These are phyloP conservation scores for Bombus sibiricus DNA, from an alignment of 1,140 invertebrate species.

Conservation along the genomic window DNA sequence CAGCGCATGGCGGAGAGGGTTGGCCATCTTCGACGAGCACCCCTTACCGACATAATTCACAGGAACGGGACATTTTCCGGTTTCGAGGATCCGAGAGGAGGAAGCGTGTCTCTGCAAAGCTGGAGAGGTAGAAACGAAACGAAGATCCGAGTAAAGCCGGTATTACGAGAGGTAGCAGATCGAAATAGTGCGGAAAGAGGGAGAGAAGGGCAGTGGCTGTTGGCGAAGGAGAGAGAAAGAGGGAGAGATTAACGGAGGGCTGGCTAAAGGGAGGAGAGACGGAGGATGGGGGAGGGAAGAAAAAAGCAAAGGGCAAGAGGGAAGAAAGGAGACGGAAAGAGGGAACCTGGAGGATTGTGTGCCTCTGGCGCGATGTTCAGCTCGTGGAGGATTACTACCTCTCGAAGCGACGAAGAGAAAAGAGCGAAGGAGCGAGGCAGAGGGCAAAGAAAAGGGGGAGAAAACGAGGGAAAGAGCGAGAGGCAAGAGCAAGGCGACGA, in stretches of 20 bases:
- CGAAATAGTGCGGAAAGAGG: conserved; percentile 58
- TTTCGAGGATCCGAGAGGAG: conserved; percentile 63
- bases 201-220: background rate
- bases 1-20: background rate
- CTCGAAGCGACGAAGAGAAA: conserved; percentile 48
- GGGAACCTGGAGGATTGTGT: conserved; percentile 66
- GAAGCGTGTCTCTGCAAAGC: conserved; percentile 44
- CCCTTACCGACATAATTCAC: conserved; percentile 53
- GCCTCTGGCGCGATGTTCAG: conserved; percentile 73
- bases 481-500: conserved; percentile 32
- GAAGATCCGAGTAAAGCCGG: conserved; percentile 63
- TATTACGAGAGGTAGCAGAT: conserved; percentile 69
- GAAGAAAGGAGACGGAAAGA: conserved; percentile 51
- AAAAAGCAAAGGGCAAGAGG: conserved; percentile 35
- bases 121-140: conserved; percentile 58
- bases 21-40: conserved; percentile 36
- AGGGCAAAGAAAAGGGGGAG: conserved; percentile 30
- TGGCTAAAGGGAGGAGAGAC: conserved; percentile 4
- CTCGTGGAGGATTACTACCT: conserved; percentile 74
- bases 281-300: background rate
- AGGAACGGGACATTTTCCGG: conserved; percentile 60
- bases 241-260: conserved; percentile 43
- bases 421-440: conserved; percentile 6
- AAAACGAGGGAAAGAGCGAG: conserved; percentile 38
- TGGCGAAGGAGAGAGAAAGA: background rate